These are phyloP conservation scores for Premnoplex brunnescens DNA, from an alignment of 2,797 vertebrate genomes.

Conservation along the genomic window DNA sequence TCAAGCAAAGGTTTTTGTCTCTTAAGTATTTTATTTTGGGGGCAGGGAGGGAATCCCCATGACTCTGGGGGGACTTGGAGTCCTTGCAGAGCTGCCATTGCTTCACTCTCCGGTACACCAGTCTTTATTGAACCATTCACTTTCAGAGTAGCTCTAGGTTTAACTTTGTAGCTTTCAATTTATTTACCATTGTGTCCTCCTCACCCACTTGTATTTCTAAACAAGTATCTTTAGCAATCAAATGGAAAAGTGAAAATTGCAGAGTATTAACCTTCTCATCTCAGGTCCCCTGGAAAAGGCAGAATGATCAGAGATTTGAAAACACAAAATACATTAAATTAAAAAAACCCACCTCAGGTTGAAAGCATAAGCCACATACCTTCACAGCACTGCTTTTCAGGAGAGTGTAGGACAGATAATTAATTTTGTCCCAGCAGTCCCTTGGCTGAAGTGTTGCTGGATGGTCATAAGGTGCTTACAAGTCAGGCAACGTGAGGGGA, in stretches of 20 bases:
- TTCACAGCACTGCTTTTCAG: background rate
- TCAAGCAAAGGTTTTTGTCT: background rate
- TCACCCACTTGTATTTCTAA: background rate
- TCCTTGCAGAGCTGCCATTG: background rate
- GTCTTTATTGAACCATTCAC: background rate
- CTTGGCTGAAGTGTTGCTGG: background rate
- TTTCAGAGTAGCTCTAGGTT: background rate
- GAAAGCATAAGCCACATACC: background rate
- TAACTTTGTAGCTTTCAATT: background rate
- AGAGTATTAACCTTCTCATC: background rate
- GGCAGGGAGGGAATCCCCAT: background rate
- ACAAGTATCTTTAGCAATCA: background rate
- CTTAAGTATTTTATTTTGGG: background rate
- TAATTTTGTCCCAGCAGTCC: constrained; percentile 11
- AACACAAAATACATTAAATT: background rate
- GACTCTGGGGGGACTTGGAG: background rate
- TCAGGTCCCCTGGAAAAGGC: background rate
- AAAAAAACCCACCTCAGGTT: background rate
- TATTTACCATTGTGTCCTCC: background rate
- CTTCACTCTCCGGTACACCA: background rate
- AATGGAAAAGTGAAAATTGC: background rate
- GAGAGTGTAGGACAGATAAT: background rate
- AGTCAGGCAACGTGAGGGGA: background rate
- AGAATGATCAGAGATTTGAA: background rate
- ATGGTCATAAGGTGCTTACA: background rate